These are phyloP conservation scores for Selenia dentaria DNA, from an alignment of 2,888 invertebrate genomes.

Conservation along the genomic window DNA sequence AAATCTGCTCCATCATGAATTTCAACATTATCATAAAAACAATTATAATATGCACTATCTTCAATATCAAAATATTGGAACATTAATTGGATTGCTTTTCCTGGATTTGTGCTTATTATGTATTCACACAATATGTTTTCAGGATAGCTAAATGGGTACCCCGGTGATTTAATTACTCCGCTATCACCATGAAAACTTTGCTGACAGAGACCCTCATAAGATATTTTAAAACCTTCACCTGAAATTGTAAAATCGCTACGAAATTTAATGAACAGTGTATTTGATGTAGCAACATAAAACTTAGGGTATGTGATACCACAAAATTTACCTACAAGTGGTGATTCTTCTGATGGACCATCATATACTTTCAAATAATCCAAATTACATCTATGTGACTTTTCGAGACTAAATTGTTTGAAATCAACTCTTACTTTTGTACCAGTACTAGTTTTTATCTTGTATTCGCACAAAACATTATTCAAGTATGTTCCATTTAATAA, in stretches of 20 bases:
- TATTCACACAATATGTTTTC: constrained; percentile 87
- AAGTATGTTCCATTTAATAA: constrained; percentile 81
- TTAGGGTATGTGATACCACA: constrained; percentile 89
- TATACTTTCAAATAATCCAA: constrained; percentile 87
- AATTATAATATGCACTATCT: constrained; percentile 57
- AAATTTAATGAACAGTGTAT: constrained; percentile 80
- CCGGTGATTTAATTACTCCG: constrained; percentile 89
- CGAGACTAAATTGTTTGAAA: constrained; percentile 88
- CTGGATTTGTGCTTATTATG: constrained; percentile 85
- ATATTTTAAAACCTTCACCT: constrained; percentile 60
- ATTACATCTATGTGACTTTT: constrained; percentile 83
- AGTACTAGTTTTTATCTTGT: constrained; percentile 88
- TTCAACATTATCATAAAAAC: constrained; percentile 76
- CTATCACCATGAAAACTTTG: constrained; percentile 76
- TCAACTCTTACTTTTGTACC: constrained; percentile 87
- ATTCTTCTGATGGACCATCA: constrained; percentile 86
- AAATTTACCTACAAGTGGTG: constrained; percentile 88
- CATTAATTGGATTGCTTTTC: constrained; percentile 87
- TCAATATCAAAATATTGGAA: constrained; percentile 89
- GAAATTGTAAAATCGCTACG: constrained; percentile 60
- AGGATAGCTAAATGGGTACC: constrained; percentile 89
- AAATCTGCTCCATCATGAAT: constrained; percentile 88
- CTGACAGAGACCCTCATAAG: constrained; percentile 64
- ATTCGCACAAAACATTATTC: constrained; percentile 89
- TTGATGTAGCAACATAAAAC: constrained; percentile 85